Evolutionary conservation across 2,797 vertebrate species (phyloP).

Genomic region (Potorous gilbertii): DNA sequence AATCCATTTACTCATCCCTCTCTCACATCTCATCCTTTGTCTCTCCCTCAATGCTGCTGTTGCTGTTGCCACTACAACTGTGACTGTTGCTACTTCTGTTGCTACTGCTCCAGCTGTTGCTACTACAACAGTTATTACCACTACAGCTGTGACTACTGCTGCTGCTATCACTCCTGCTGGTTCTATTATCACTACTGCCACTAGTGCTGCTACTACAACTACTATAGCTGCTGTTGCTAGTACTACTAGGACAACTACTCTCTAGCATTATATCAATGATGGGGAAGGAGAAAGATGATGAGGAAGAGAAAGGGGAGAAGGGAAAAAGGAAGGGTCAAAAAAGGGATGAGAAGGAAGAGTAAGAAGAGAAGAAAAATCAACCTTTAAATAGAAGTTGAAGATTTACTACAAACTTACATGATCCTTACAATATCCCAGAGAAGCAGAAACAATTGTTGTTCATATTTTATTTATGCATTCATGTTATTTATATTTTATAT

Average conservation of each 20-base stretch:
- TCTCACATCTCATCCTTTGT: neutral
- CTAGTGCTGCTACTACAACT: too few relatives aligned
- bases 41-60: neutral
- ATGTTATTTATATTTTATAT: neutral
- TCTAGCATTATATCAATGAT: too few relatives aligned
- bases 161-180: too few relatives aligned
- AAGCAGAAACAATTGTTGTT: neutral
- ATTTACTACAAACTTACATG: neutral
- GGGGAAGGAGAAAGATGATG: neutral
- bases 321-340: neutral
- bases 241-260: too few relatives aligned
- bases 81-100: too few relatives aligned
- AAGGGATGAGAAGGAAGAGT: neutral
- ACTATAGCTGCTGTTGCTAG: too few relatives aligned
- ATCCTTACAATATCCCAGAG: neutral
- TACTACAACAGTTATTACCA: rapidly evolving
- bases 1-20: neutral
- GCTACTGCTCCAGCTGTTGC: too few relatives aligned
- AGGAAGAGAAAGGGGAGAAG: too few relatives aligned
- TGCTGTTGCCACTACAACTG: too few relatives aligned
- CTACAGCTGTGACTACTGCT: rapidly evolving
- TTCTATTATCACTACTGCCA: too few relatives aligned
- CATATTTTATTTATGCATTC: neutral
- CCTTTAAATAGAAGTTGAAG: neutral
- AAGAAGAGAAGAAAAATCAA: neutral